Evolutionary conservation across 2,888 invertebrate genomes (phyloP).

Genomic region (Sympetrum striolatum): DNA sequence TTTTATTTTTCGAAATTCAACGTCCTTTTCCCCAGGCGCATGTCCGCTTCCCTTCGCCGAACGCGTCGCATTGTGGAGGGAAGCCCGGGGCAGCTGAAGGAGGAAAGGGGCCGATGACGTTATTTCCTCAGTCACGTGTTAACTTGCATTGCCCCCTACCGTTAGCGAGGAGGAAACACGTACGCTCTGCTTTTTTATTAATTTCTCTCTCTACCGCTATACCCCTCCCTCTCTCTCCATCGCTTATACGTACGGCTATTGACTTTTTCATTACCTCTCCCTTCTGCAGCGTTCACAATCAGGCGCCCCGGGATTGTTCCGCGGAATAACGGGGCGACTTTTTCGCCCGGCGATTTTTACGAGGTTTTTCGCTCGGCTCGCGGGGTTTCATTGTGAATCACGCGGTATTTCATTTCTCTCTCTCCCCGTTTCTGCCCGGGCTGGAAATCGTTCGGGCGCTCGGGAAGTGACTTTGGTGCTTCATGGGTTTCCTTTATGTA

Average conservation of each 20-base stretch:
- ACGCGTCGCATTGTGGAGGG: not conserved
- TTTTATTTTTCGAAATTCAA: not conserved
- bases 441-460: too few relatives aligned
- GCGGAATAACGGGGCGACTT: not conserved
- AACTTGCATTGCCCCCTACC: not conserved
- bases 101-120: not conserved
- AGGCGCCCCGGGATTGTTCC: not conserved
- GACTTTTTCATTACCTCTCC: not conserved
- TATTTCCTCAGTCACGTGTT: not conserved
- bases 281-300: not conserved
- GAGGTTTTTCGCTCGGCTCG: not conserved
- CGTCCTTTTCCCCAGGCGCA: not conserved
- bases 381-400: too few relatives aligned
- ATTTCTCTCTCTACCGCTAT: not conserved
- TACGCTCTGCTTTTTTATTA: not conserved
- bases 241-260: not conserved
- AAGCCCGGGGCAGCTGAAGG: not conserved
- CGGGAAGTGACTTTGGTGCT: too few relatives aligned
- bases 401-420: too few relatives aligned
- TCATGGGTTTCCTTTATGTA: too few relatives aligned
- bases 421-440: too few relatives aligned
- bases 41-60: not conserved
- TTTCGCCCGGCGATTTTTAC: not conserved
- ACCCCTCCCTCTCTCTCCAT: not conserved
- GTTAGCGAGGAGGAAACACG: not conserved